Evolutionary conservation across 2,113 vertebrate species (phyloP).

Genomic region (Macrotus californicus): DNA sequence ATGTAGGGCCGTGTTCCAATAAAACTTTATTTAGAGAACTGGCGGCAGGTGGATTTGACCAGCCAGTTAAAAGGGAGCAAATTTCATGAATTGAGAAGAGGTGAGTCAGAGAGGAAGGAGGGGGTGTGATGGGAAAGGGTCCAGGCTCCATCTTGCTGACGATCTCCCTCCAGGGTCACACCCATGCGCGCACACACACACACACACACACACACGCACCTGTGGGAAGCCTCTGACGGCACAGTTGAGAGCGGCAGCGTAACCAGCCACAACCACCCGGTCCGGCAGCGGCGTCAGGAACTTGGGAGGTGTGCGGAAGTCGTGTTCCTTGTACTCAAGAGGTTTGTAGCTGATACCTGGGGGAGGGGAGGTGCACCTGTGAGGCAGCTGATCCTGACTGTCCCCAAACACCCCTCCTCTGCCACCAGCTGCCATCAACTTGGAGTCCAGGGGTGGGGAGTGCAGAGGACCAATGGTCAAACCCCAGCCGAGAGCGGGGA

Average conservation of each 20-base stretch:
- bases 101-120: not conserved
- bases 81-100: not conserved
- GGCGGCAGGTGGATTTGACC: not conserved
- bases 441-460: not conserved
- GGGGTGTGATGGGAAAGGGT: not conserved
- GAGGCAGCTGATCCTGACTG: fast-evolving
- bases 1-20: not conserved
- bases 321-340: constrained; percentile 81
- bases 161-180: too few species aligned
- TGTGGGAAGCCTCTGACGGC: constrained; percentile 88
- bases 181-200: fast-evolving
- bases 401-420: fast-evolving
- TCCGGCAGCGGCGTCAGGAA: constrained; percentile 88
- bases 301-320: constrained; percentile 81
- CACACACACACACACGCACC: constrained; percentile 64
- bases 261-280: constrained; percentile 87
- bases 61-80: not conserved
- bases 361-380: not conserved
- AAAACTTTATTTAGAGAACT: not conserved
- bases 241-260: constrained; percentile 87
- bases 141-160: fast-evolving
- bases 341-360: constrained; percentile 78
- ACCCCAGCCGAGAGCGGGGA: fast-evolving
- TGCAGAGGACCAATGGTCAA: too few species aligned
- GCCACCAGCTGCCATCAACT: not conserved